These are phyloP conservation scores for Celastrina argiolus DNA, from an alignment of 2,888 invertebrate genomes.

Conservation along the genomic window DNA sequence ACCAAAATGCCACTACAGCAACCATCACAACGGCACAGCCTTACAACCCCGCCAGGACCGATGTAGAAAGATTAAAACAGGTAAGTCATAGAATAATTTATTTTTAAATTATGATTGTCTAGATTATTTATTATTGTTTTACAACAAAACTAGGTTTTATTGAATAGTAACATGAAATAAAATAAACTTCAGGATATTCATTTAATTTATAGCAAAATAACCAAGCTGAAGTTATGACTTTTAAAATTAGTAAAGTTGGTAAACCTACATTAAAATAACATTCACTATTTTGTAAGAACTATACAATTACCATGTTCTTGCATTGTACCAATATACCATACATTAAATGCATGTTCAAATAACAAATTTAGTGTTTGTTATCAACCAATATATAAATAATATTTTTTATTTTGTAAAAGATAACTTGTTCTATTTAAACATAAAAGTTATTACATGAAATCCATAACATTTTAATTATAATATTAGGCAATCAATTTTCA, in stretches of 20 bases:
- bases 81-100: constrained; percentile 43
- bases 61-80: constrained; percentile 71
- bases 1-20: constrained; percentile 48
- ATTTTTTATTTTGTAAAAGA: neutral
- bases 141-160: too few species aligned
- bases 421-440: neutral
- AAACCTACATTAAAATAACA: too few species aligned
- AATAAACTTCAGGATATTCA: too few species aligned
- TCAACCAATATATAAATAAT: neutral
- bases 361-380: neutral
- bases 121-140: too few species aligned
- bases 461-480: neutral
- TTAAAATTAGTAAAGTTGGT: too few species aligned
- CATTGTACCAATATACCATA: too few species aligned
- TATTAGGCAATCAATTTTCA: too few species aligned
- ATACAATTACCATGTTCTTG: too few species aligned
- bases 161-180: too few species aligned
- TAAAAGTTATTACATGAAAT: neutral
- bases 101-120: neutral
- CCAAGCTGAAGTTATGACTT: too few species aligned
- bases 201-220: too few species aligned
- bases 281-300: too few species aligned
- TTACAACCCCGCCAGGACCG: constrained; percentile 59
- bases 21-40: constrained; percentile 42
- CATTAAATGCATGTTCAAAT: neutral